These are phyloP conservation scores for Pipistrellus nathusii DNA, from an alignment of 2,797 vertebrate species.

Conservation along the genomic window DNA sequence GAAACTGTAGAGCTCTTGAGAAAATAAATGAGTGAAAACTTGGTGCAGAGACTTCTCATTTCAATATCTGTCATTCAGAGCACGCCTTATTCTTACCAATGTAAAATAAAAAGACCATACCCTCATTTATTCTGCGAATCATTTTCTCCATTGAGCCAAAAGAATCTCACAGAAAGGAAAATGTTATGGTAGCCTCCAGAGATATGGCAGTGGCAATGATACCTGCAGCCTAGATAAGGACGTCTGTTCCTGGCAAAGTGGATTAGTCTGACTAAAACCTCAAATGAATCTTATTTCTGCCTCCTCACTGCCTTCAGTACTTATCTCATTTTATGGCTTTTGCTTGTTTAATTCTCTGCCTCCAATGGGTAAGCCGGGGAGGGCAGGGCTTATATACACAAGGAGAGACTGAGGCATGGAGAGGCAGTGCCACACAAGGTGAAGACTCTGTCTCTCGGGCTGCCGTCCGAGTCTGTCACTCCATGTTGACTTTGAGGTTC, in stretches of 20 bases:
- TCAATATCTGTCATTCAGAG: conserved; percentile 5
- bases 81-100: not conserved
- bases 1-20: not conserved
- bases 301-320: not conserved
- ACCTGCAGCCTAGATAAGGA: not conserved
- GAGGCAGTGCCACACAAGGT: not conserved
- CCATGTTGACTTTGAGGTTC: not conserved
- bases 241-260: not conserved
- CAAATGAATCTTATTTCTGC: conserved; percentile 31
- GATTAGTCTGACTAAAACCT: conserved; percentile 29
- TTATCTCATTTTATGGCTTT: conserved; percentile 1
- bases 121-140: not conserved
- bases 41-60: not conserved
- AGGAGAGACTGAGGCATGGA: not conserved
- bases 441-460: not conserved
- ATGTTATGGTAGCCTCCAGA: conserved; percentile 30
- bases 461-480: not conserved
- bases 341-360: conserved; percentile 34
- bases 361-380: not conserved
- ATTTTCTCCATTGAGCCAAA: not conserved
- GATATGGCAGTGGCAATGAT: not conserved
- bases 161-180: conserved; percentile 15
- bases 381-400: not conserved
- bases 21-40: conserved; percentile 25
- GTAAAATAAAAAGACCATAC: not conserved